Conservation (phyloP, 2,797 vertebrate genomes). For the Chaenodraco wilsoni region DNA sequence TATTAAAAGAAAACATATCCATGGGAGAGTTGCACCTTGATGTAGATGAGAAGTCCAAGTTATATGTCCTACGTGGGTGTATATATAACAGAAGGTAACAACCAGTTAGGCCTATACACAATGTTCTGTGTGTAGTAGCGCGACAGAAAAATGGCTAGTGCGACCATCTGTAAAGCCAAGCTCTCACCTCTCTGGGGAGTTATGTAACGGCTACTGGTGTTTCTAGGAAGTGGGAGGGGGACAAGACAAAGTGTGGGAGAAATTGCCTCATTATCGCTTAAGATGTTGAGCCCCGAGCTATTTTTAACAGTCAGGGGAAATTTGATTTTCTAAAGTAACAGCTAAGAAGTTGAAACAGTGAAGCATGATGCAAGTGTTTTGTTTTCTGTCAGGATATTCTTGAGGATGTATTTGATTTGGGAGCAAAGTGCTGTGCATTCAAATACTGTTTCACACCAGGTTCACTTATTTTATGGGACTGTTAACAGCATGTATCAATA, state of each 20-base stretch:
- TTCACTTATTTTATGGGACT: slow-evolving; percentile 5
- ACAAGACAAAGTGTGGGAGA: slow-evolving; percentile 34
- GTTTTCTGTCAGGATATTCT: slow-evolving; percentile 4
- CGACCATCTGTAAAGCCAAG: slow-evolving; percentile 61
- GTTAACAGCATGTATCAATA: background rate
- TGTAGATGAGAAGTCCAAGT: background rate
- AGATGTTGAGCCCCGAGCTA: slow-evolving; percentile 24
- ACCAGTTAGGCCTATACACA: background rate
- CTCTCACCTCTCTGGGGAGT: slow-evolving; percentile 60
- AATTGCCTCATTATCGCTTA: slow-evolving; percentile 34
- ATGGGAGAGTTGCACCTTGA: background rate
- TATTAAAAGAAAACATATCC: background rate
- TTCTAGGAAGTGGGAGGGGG: slow-evolving; percentile 47
- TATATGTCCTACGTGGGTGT: background rate
- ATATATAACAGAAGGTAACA: background rate
- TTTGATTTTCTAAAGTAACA: slow-evolving; percentile 2
- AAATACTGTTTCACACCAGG: background rate
- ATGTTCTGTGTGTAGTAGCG: slow-evolving; percentile 33
- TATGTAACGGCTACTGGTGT: slow-evolving; percentile 62
- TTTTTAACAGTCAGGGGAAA: slow-evolving; percentile 17
- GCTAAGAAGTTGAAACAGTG: slow-evolving; percentile 1
- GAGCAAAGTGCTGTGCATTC: background rate
- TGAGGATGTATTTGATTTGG: background rate
- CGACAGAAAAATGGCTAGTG: slow-evolving; percentile 27
- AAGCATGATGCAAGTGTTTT: slow-evolving; percentile 7